phyloP scores from a whole-genome alignment of 2,797 vertebrate genomes.

The Periophthalmus magnuspinnatus region DNA sequence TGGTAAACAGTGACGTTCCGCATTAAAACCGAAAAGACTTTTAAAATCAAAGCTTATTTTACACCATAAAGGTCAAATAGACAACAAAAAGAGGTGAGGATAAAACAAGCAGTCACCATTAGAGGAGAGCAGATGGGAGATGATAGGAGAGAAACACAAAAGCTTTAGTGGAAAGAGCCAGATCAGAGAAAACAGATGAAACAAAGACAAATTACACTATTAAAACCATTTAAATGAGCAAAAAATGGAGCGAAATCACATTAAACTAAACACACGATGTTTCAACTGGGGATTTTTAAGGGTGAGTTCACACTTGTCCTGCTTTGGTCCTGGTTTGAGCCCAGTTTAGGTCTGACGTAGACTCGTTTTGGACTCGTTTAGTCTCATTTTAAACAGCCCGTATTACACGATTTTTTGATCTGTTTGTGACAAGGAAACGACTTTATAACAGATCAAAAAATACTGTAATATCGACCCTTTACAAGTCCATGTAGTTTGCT shows the following conservation, averaged over 20 bases:
- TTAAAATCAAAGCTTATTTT: constrained; percentile 57
- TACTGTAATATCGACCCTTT: too few relatives aligned
- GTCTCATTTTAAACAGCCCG: too few relatives aligned
- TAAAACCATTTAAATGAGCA: neutral
- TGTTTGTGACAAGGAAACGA: too few relatives aligned
- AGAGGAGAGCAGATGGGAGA: constrained; percentile 44
- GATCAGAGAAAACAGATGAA: constrained; percentile 42
- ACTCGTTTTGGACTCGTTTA: neutral
- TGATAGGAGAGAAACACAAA: constrained; percentile 42
- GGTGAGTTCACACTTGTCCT: neutral
- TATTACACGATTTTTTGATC: too few relatives aligned
- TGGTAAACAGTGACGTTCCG: constrained; percentile 51
- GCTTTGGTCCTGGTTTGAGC: neutral
- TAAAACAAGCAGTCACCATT: constrained; percentile 42
- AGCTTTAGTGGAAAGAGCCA: constrained; percentile 47
- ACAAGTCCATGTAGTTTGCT: too few relatives aligned
- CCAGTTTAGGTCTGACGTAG: neutral
- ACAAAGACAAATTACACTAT: constrained; percentile 8
- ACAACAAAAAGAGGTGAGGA: constrained; percentile 42
- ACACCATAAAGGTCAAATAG: constrained; percentile 62
- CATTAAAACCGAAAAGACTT: constrained; percentile 53
- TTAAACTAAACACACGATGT: neutral
- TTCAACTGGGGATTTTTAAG: neutral
- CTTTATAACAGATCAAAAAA: too few relatives aligned
- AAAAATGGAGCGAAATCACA: neutral